phyloP scores from a whole-genome alignment of 2,113 vertebrate genomes.

The Hippocampus barbouri region DNA sequence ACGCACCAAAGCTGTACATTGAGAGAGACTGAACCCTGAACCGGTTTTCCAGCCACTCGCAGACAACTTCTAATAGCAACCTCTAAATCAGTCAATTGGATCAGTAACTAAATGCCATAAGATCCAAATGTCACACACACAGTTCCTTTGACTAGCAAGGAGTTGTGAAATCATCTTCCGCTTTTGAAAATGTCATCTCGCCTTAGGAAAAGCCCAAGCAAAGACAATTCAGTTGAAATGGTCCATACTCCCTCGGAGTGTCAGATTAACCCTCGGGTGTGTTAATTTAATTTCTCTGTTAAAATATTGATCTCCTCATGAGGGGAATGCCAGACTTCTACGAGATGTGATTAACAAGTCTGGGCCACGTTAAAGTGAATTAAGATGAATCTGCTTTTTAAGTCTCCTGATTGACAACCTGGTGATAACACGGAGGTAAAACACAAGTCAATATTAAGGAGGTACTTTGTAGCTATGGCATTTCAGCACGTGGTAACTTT shows the following conservation, averaged over 20 bases:
- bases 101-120: not conserved
- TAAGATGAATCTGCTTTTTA: not conserved
- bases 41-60: no score
- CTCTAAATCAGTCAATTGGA: not conserved
- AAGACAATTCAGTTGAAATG: constrained; percentile 2
- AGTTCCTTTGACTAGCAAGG: not conserved
- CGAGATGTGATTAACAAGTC: constrained; percentile 13
- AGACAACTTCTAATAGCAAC: not conserved
- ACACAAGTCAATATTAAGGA: not conserved
- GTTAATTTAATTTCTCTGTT: constrained; percentile 5
- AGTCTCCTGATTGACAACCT: constrained; percentile 5
- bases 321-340: constrained; percentile 7
- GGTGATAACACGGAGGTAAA: not conserved
- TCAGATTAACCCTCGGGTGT: constrained; percentile 13
- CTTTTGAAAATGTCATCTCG: not conserved
- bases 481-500: not conserved
- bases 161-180: not conserved
- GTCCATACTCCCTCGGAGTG: not conserved
- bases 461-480: not conserved
- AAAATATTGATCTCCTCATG: constrained; percentile 7
- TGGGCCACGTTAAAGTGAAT: not conserved
- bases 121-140: not conserved
- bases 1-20: not conserved
- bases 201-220: not conserved
- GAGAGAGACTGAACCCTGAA: not conserved